These are phyloP conservation scores for Teleogryllus oceanicus DNA, from an alignment of 2,888 invertebrate genomes.

Conservation along the genomic window DNA sequence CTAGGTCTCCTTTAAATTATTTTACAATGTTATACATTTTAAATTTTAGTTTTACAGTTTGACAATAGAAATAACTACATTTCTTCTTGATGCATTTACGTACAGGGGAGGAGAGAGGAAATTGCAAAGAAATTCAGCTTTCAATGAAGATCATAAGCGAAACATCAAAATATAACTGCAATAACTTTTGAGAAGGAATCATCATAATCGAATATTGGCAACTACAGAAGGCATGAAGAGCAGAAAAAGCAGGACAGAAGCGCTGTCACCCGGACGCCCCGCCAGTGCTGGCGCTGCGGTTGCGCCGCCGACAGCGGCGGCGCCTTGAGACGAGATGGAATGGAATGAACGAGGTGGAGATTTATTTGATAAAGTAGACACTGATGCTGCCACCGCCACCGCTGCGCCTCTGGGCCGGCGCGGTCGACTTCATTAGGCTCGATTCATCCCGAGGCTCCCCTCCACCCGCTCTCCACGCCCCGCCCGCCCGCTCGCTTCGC, in stretches of 20 bases:
- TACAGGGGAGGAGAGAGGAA: too few relatives aligned
- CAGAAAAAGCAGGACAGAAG: too few relatives aligned
- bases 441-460: not conserved
- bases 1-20: too few relatives aligned
- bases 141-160: not conserved
- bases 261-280: too few relatives aligned
- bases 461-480: too few relatives aligned
- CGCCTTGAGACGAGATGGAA: not conserved
- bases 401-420: not conserved
- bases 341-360: not conserved
- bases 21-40: too few relatives aligned
- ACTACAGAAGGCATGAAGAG: too few relatives aligned
- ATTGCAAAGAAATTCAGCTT: not conserved
- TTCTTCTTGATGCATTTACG: too few relatives aligned
- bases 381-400: conserved; percentile 1
- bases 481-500: too few relatives aligned
- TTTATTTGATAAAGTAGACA: not conserved
- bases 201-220: too few relatives aligned
- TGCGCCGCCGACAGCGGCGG: not conserved
- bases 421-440: not conserved
- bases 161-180: not conserved
- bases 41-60: too few relatives aligned
- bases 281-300: not conserved
- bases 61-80: too few relatives aligned
- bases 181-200: not conserved